A percentile compares a stretch with the other conserved stretches of the same genome.
Evolutionary conservation across 2,797 vertebrate species (phyloP).

Genomic region (Falco concolor): DNA sequence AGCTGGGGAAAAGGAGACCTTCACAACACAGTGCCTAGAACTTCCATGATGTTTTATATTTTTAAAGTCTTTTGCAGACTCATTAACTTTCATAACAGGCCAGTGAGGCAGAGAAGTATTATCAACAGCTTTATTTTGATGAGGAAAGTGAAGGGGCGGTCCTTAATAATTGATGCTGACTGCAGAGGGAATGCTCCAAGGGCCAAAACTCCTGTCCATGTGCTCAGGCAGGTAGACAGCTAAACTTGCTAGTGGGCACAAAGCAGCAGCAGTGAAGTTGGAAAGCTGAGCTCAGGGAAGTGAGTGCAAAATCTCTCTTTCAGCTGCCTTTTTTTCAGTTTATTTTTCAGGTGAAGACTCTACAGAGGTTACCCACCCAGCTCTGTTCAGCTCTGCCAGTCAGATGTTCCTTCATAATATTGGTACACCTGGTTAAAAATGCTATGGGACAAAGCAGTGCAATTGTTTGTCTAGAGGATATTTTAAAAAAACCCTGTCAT

Average conservation of each 20-base stretch:
- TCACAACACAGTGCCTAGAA: neutral
- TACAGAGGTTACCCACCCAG: neutral
- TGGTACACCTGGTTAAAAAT: neutral
- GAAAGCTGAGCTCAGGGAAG: neutral
- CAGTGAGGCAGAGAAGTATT: neutral
- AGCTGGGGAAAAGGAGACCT: neutral
- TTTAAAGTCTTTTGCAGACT: conserved; percentile 20
- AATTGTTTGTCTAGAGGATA: neutral
- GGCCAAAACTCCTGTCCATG: neutral
- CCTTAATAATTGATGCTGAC: neutral
- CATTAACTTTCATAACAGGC: conserved; percentile 24
- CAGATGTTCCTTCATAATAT: neutral
- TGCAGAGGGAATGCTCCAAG: neutral
- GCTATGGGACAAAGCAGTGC: neutral
- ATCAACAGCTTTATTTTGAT: conserved; percentile 34
- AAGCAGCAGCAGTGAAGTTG: neutral
- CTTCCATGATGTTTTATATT: neutral
- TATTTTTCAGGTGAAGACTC: neutral
- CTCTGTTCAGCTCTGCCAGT: neutral
- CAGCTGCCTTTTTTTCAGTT: neutral
- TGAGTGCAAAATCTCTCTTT: neutral
- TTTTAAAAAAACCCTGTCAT: neutral
- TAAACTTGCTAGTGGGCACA: neutral
- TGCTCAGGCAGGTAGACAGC: neutral
- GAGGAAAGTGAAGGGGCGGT: neutral